Evolutionary conservation across 64 coral and sea anemone species (phyloP).

Genomic region (Montipora capricornis): DNA sequence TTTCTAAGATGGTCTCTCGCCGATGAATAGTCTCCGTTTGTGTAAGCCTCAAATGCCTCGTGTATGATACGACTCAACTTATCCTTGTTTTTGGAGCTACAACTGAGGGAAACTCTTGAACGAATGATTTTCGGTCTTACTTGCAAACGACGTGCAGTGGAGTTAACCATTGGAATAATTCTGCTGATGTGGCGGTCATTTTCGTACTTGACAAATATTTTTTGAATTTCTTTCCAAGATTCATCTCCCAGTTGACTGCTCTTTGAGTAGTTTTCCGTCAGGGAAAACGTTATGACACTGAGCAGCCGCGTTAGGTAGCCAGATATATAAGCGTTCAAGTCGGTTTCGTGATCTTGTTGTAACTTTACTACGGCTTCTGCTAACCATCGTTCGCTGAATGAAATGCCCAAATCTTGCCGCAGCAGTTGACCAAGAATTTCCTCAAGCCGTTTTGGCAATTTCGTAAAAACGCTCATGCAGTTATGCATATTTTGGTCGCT

Average conservation of each 20-base stretch:
- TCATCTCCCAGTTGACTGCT: slow-evolving; percentile 6
- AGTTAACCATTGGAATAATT: slow-evolving; percentile 23
- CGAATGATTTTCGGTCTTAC: background rate
- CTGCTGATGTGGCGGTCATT: slow-evolving; percentile 17
- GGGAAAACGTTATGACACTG: slow-evolving; percentile 36
- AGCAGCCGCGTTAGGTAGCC: slow-evolving; percentile 60
- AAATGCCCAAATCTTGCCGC: slow-evolving; percentile 28
- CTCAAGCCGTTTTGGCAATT: background rate
- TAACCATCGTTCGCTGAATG: background rate
- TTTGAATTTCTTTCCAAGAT: slow-evolving; percentile 37
- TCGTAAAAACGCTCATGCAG: slow-evolving; percentile 3
- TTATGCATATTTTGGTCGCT: slow-evolving; percentile 2
- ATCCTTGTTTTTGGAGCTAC: background rate
- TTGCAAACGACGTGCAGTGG: background rate
- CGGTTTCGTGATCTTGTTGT: background rate
- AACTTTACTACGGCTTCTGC: background rate
- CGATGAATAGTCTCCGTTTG: background rate
- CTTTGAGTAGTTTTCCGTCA: slow-evolving; percentile 5
- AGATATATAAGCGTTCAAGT: slow-evolving; percentile 12
- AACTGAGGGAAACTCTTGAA: too few relatives aligned
- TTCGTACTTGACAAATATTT: slow-evolving; percentile 17
- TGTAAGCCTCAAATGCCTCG: slow-evolving; percentile 15
- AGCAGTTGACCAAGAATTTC: background rate
- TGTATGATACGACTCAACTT: slow-evolving; percentile 3
- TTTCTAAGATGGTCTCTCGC: background rate